Percentiles rank a stretch among this genome's conserved stretches.
Evolutionary conservation across 1,140 invertebrate species (phyloP).

Genomic region (Chlorops oryzae): DNA sequence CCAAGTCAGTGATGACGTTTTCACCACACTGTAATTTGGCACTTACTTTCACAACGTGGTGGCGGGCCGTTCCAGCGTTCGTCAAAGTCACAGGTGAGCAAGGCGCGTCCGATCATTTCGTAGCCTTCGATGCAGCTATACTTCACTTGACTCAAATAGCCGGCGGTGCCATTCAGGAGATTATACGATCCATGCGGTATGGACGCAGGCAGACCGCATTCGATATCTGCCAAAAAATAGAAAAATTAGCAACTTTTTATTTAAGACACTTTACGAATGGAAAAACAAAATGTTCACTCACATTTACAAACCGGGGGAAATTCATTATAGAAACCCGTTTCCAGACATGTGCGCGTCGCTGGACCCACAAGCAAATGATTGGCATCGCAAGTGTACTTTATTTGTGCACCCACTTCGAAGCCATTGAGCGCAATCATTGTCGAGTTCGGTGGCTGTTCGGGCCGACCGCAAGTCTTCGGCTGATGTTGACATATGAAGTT

Average conservation of each 20-base stretch:
- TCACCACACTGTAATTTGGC: not conserved
- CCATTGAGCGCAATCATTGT: conserved; percentile 65
- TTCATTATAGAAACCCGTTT: conserved; percentile 90
- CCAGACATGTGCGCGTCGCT: conserved; percentile 71
- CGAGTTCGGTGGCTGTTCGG: conserved; percentile 88
- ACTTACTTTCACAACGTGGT: conserved; percentile 75
- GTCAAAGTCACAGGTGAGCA: conserved; percentile 84
- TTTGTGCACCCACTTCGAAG: conserved; percentile 78
- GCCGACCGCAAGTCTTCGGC: conserved; percentile 81
- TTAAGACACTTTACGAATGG: not conserved
- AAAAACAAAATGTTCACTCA: conserved; percentile 49
- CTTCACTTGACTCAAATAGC: conserved; percentile 77
- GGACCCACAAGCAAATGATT: conserved; percentile 84
- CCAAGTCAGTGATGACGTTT: not conserved
- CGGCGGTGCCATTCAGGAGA: conserved; percentile 75
- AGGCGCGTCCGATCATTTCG: conserved; percentile 72
- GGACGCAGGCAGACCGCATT: conserved; percentile 82
- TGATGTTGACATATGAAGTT: conserved; percentile 94
- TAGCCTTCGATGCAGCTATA: conserved; percentile 79
- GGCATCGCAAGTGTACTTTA: conserved; percentile 80
- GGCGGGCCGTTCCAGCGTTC: conserved; percentile 91
- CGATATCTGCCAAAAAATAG: conserved; percentile 60
- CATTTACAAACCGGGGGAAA: conserved; percentile 90
- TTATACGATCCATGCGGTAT: conserved; percentile 76
- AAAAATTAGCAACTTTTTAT: not conserved